phyloP scores from a whole-genome alignment of 1,140 invertebrate species.

The Bombyx mandarina region DNA sequence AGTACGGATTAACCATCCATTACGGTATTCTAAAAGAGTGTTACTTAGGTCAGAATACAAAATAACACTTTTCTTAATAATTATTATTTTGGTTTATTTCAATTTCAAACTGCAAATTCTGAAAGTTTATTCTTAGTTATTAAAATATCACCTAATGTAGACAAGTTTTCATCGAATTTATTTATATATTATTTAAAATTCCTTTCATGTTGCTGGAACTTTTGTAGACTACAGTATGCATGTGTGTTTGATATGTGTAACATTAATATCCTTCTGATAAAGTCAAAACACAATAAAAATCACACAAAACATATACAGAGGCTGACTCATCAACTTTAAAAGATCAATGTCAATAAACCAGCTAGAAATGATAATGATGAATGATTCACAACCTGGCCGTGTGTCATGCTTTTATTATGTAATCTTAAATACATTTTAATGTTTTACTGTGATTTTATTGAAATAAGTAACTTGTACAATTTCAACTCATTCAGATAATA shows the following conservation, averaged over 20 bases:
- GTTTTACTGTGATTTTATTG: no score
- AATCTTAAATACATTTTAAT: neutral
- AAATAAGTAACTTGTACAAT: no score
- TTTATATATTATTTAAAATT: no score
- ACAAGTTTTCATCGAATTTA: no score
- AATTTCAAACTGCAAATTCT: neutral
- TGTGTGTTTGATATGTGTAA: no score
- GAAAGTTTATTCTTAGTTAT: neutral
- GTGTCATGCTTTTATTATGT: slow-evolving; percentile 5
- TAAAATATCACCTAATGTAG: no score
- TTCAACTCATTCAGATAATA: no score
- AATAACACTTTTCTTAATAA: neutral
- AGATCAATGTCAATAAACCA: slow-evolving; percentile 14
- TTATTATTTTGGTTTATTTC: neutral
- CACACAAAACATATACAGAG: slow-evolving; percentile 4
- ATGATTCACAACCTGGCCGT: slow-evolving; percentile 11
- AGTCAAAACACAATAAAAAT: no score
- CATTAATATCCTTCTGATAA: no score
- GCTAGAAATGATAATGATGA: slow-evolving; percentile 4
- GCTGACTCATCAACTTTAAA: slow-evolving; percentile 8
- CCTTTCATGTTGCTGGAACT: no score
- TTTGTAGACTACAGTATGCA: no score
- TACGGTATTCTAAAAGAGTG: slow-evolving; percentile 83
- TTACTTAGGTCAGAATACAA: no score
- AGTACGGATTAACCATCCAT: slow-evolving; percentile 98